Percentiles rank a stretch among this genome's conserved stretches.
Evolutionary conservation across 1,140 invertebrate genomes (phyloP).

Genomic region (Andricus grossulariae): DNA sequence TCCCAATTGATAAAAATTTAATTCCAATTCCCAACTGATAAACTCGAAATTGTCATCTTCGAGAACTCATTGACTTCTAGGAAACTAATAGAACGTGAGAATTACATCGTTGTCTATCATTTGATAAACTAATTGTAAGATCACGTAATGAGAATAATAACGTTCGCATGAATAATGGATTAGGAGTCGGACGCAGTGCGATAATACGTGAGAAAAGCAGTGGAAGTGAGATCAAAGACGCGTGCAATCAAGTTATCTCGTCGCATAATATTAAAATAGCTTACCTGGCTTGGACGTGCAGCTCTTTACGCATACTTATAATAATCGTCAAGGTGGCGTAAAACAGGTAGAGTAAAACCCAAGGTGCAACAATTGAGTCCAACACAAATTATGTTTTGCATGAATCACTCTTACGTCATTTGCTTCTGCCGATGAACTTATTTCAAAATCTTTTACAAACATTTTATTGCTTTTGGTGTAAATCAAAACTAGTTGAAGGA

Average conservation of each 20-base stretch:
- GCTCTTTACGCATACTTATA: conserved; percentile 25
- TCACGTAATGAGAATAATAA: conserved; percentile 29
- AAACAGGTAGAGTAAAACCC: background rate
- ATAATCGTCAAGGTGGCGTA: background rate
- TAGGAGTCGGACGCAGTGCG: conserved; percentile 5
- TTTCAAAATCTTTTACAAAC: background rate
- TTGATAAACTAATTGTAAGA: background rate
- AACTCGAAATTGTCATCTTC: background rate
- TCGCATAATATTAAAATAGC: conserved; percentile 15
- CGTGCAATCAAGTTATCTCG: background rate
- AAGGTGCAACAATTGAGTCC: conserved; percentile 7
- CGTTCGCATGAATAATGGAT: conserved; percentile 9
- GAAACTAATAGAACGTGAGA: conserved; percentile 23
- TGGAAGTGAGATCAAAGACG: background rate
- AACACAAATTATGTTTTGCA: background rate
- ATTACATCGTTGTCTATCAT: background rate
- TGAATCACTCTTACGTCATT: conserved; percentile 25
- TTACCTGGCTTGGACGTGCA: conserved; percentile 1
- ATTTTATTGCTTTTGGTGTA: too few relatives aligned
- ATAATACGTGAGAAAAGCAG: conserved; percentile 6
- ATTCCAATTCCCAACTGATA: background rate
- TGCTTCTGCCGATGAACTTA: background rate
- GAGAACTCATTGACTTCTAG: background rate
- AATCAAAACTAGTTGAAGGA: too few relatives aligned
- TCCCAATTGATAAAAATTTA: background rate